Conservation (phyloP, 1,140 invertebrate genomes). For the Apolygus lucorum region DNA sequence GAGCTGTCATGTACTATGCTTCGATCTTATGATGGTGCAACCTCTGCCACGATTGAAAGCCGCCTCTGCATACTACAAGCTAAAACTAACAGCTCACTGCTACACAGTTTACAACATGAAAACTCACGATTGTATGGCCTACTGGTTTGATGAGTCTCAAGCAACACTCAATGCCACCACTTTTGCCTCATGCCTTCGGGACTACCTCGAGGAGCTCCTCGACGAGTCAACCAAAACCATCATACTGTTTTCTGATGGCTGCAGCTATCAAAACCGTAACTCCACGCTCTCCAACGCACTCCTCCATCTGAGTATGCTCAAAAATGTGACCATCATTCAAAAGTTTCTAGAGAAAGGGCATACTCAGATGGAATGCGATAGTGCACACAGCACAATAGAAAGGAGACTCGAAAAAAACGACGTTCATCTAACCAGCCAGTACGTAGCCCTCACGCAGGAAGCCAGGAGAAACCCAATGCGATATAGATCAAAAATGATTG, state of each 20-base stretch:
- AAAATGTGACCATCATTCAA: too few relatives aligned
- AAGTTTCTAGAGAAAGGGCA: too few relatives aligned
- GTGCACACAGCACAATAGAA: slow-evolving; percentile 2
- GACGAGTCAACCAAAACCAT: too few relatives aligned
- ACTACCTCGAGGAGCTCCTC: background rate
- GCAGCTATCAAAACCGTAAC: too few relatives aligned
- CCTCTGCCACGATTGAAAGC: slow-evolving; percentile 6
- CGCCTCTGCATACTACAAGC: background rate
- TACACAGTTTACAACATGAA: background rate
- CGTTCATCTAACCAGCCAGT: background rate
- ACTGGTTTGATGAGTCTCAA: slow-evolving; percentile 12
- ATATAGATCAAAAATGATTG: background rate
- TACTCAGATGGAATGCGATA: too few relatives aligned
- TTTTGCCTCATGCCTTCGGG: background rate
- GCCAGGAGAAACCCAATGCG: background rate
- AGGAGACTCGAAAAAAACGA: background rate
- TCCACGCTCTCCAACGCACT: too few relatives aligned
- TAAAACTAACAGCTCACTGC: slow-evolving; percentile 16
- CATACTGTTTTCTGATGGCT: too few relatives aligned
- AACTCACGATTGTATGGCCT: slow-evolving; percentile 9
- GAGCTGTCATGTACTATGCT: slow-evolving; percentile 5
- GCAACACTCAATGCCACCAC: slow-evolving; percentile 15
- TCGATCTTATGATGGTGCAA: slow-evolving; percentile 18
- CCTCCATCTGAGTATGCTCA: too few relatives aligned
- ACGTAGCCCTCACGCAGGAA: background rate